These are phyloP conservation scores for Tangara arthus DNA, from an alignment of 2,797 vertebrate species.

Conservation along the genomic window DNA sequence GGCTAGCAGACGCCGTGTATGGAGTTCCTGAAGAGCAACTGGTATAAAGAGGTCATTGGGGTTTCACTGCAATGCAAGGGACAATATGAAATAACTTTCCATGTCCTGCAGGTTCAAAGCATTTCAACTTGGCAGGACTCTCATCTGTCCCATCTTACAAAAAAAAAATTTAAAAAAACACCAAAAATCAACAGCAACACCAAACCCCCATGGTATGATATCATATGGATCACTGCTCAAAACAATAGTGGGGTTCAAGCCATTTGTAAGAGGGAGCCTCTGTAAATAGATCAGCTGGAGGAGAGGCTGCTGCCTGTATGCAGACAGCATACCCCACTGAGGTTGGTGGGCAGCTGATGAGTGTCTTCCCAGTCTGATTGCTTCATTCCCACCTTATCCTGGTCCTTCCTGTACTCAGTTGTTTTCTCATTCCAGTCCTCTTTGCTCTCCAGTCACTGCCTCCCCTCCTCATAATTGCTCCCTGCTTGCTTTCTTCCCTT, in stretches of 20 bases:
- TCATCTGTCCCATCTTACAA: background rate
- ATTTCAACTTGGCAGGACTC: background rate
- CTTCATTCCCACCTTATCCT: background rate
- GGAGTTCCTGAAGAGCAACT: background rate
- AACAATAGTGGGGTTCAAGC: background rate
- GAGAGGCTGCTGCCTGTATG: background rate
- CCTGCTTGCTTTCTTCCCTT: background rate
- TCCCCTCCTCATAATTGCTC: background rate
- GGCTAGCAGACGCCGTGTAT: rapidly evolving
- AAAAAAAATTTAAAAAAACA: background rate
- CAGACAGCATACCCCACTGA: background rate
- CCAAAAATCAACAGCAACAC: background rate
- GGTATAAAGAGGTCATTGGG: background rate
- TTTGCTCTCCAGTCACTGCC: background rate
- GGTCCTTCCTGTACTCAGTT: background rate
- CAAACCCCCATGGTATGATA: rapidly evolving
- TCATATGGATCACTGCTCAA: background rate
- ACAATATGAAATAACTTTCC: background rate
- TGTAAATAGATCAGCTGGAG: background rate
- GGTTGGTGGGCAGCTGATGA: background rate
- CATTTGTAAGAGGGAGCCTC: background rate
- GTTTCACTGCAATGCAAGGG: background rate
- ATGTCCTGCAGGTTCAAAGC: background rate
- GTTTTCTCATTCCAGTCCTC: background rate
- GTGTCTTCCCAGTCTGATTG: background rate